Conservation (phyloP, 2,797 vertebrate species). For the Cirrhinus molitorella region DNA sequence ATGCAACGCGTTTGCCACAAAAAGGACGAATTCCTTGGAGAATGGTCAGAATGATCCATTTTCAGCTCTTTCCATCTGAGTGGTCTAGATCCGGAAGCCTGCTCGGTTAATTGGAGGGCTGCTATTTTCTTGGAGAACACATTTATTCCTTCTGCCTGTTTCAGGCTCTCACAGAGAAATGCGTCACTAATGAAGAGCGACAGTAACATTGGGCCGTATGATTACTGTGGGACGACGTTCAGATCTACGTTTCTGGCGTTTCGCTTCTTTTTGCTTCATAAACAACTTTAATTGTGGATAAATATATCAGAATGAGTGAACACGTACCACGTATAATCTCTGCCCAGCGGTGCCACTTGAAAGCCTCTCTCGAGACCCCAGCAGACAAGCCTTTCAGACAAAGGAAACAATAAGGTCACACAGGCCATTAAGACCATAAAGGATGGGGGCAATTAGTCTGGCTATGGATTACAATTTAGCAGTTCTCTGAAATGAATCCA, state of each 20-base stretch:
- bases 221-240: conserved; percentile 62
- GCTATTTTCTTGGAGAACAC: conserved; percentile 46
- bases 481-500: conserved; percentile 67
- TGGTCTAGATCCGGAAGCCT: conserved; percentile 42
- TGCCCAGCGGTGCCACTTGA: conserved; percentile 40
- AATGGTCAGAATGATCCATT: conserved; percentile 53
- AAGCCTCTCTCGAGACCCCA: conserved; percentile 54
- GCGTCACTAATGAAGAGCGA: conserved; percentile 63
- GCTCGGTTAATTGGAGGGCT: conserved; percentile 26
- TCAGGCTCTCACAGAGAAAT: conserved; percentile 51
- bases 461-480: conserved; percentile 74
- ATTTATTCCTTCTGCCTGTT: conserved; percentile 48
- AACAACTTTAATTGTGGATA: conserved; percentile 51
- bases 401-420: conserved; percentile 68
- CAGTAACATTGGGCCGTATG: conserved; percentile 58
- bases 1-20: background rate
- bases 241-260: conserved; percentile 70
- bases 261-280: conserved; percentile 62
- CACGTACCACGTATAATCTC: conserved; percentile 60
- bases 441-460: conserved; percentile 74
- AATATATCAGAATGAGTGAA: conserved; percentile 65
- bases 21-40: conserved; percentile 41
- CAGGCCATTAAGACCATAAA: conserved; percentile 65
- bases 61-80: conserved; percentile 36
- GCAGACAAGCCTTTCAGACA: conserved; percentile 71